Conservation (phyloP, 2,113 vertebrate species). For the Aptenodytes forsteri region DNA sequence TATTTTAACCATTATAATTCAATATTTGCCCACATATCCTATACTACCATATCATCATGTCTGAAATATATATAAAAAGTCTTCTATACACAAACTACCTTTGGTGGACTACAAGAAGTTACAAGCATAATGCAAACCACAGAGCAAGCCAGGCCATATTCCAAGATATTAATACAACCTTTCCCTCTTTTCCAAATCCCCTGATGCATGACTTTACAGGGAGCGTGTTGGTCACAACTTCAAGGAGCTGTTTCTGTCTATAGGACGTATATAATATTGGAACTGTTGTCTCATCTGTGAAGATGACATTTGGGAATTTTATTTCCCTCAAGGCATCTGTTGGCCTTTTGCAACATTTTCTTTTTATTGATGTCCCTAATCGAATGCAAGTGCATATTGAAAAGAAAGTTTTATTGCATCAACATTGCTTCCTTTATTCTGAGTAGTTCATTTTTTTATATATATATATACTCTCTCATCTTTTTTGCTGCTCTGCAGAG, state of each 20-base stretch:
- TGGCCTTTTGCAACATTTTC: conserved; percentile 35
- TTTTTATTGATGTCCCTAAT: conserved; percentile 33
- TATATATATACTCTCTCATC: not conserved
- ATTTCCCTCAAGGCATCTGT: conserved; percentile 19
- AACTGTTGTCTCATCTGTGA: not conserved
- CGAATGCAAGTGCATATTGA: not conserved
- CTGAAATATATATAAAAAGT: not conserved
- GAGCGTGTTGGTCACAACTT: not conserved
- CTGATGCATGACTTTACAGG: not conserved
- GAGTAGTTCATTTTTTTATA: not conserved
- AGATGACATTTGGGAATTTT: conserved; percentile 29
- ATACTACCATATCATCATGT: not conserved
- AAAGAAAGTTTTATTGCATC: conserved; percentile 7
- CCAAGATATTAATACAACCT: not conserved
- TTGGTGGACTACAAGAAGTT: not conserved
- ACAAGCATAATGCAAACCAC: not conserved
- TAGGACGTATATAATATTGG: not conserved
- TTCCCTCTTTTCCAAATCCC: not conserved
- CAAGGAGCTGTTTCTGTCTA: not conserved
- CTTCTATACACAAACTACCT: not conserved
- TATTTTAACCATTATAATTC: not conserved
- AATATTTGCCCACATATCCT: not conserved
- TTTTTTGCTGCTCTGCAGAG: not conserved
- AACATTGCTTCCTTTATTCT: not conserved
- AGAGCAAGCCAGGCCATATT: not conserved